Conservation (phyloP, 2,113 vertebrate species). For the Nothobranchius kuhntae region DNA sequence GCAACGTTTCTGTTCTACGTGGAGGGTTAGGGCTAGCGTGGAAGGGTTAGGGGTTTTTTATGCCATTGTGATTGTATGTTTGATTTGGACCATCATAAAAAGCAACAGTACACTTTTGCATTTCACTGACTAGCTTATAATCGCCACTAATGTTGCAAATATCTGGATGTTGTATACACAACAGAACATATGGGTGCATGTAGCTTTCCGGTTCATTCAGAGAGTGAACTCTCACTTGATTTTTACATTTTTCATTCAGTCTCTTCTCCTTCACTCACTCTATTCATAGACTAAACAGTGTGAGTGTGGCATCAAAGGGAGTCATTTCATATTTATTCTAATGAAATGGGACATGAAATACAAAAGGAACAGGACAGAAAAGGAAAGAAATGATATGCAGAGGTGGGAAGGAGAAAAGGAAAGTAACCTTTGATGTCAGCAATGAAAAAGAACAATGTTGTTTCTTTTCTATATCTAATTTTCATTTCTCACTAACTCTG, state of each 20-base stretch:
- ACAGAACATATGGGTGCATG: slow-evolving; percentile 18
- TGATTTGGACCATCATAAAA: slow-evolving; percentile 18
- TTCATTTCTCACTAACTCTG: not conserved
- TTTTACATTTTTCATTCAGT: slow-evolving; percentile 25
- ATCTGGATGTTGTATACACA: slow-evolving; percentile 11
- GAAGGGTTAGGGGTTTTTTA: too few relatives aligned
- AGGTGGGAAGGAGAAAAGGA: slow-evolving; percentile 38
- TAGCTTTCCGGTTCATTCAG: slow-evolving; percentile 22
- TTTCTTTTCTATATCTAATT: slow-evolving; percentile 21
- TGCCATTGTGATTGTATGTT: not conserved
- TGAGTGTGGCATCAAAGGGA: slow-evolving; percentile 64
- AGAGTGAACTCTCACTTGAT: slow-evolving; percentile 30
- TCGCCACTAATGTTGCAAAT: slow-evolving; percentile 28
- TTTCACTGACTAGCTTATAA: slow-evolving; percentile 38
- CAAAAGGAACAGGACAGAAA: slow-evolving; percentile 53
- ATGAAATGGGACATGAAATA: slow-evolving; percentile 61
- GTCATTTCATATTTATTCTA: slow-evolving; percentile 60
- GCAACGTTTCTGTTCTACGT: too few relatives aligned
- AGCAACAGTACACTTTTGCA: slow-evolving; percentile 16
- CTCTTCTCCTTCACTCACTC: slow-evolving; percentile 20
- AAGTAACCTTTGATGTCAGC: not conserved
- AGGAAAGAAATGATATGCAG: slow-evolving; percentile 36
- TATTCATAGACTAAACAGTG: slow-evolving; percentile 63
- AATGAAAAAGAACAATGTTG: slow-evolving; percentile 19
- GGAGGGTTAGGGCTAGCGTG: too few relatives aligned